Conservation (phyloP, 1,140 invertebrate species). For the Neoseiulus cucumeris region DNA sequence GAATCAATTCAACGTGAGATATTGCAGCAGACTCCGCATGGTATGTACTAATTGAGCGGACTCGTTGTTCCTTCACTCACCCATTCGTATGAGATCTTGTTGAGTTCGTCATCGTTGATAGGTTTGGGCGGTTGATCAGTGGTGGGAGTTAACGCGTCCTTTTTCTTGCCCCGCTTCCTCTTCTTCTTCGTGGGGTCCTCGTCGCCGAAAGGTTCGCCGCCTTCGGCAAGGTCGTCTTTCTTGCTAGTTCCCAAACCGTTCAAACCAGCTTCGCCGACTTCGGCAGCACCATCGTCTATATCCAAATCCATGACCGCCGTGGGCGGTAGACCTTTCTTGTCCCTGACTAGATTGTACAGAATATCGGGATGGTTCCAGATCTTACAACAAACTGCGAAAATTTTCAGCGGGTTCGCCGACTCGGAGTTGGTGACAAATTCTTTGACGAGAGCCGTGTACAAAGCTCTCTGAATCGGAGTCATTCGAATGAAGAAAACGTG, state of each 20-base stretch:
- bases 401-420: constrained; percentile 76
- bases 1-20: too few relatives aligned
- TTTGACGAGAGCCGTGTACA: constrained; percentile 77
- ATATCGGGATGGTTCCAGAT: constrained; percentile 99
- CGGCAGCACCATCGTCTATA: constrained; percentile 46
- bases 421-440: constrained; percentile 63
- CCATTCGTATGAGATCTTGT: constrained; percentile 30
- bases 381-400: constrained; percentile 96
- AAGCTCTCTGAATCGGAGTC: constrained; percentile 59
- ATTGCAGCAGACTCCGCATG: background rate
- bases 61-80: constrained; percentile 19
- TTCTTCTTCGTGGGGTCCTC: constrained; percentile 1
- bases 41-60: too few relatives aligned
- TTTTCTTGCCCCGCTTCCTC: constrained; percentile 13
- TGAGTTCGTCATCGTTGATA: constrained; percentile 12
- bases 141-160: constrained; percentile 16
- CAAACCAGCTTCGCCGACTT: constrained; percentile 14
- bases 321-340: constrained; percentile 31
- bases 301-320: constrained; percentile 50
- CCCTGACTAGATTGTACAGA: constrained; percentile 68
- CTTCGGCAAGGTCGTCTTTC: too few relatives aligned
- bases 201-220: constrained; percentile 10
- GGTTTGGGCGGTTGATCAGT: background rate
- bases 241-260: too few relatives aligned
- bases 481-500: constrained; percentile 71